Percentiles rank a stretch among this genome's conserved stretches.
phyloP scores from a whole-genome alignment of 2,888 invertebrate genomes.

The Cyclophora punctaria region DNA sequence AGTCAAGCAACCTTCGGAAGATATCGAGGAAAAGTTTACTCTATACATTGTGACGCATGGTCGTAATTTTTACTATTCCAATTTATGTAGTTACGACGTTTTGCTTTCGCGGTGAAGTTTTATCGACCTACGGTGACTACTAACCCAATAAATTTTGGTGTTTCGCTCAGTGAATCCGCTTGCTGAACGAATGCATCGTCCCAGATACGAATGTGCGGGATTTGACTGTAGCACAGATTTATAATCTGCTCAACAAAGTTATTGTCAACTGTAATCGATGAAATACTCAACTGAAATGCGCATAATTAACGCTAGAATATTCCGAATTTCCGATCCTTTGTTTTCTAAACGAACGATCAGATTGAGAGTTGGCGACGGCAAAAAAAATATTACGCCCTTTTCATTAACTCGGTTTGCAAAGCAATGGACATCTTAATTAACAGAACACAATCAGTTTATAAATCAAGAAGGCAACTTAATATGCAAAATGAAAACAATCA shows the following conservation, averaged over 20 bases:
- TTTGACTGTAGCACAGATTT: conserved; percentile 50
- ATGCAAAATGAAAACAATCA: conserved; percentile 64
- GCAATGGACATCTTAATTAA: conserved; percentile 45
- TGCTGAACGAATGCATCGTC: conserved; percentile 71
- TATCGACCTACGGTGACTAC: conserved; percentile 75
- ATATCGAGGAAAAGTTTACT: conserved; percentile 53
- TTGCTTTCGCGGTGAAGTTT: conserved; percentile 51
- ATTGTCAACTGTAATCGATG: conserved; percentile 10
- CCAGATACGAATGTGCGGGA: conserved; percentile 64
- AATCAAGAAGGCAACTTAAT: conserved; percentile 56
- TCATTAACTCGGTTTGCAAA: conserved; percentile 11
- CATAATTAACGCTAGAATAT: too few relatives aligned
- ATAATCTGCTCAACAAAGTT: conserved; percentile 30
- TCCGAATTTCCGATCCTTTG: too few relatives aligned
- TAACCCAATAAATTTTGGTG: conserved; percentile 75
- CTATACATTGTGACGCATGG: conserved; percentile 52
- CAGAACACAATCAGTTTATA: conserved; percentile 45
- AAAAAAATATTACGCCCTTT: conserved; percentile 10
- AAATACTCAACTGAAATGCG: background rate
- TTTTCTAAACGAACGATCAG: too few relatives aligned
- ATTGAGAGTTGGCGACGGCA: background rate
- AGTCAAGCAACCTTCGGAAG: conserved; percentile 56
- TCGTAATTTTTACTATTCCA: conserved; percentile 52
- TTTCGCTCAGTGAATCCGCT: conserved; percentile 72
- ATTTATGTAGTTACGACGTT: conserved; percentile 60